phyloP scores from a whole-genome alignment of 2,113 vertebrate genomes.

The Lipotes vexillifer region DNA sequence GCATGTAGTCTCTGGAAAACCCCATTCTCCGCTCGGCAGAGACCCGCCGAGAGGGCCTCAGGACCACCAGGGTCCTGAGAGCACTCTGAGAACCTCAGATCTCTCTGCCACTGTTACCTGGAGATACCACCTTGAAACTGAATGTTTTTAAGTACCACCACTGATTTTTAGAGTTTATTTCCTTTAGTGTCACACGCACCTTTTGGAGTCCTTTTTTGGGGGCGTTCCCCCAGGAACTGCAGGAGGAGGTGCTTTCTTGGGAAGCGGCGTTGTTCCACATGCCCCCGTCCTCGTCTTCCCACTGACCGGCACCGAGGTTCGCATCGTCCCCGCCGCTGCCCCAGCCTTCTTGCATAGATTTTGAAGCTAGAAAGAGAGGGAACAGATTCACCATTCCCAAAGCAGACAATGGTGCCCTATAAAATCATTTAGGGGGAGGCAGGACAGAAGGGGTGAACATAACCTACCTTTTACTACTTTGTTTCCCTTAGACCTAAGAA shows the following conservation, averaged over 20 bases:
- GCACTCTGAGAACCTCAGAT: background rate
- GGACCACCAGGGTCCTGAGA: background rate
- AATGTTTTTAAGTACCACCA: background rate
- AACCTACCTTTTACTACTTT: background rate
- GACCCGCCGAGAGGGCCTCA: background rate
- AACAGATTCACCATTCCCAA: background rate
- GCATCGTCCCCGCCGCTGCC: conserved; percentile 92
- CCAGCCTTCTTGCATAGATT: conserved; percentile 99
- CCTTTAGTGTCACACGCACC: conserved; percentile 72
- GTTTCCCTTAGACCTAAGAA: background rate
- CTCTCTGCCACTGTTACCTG: rapidly evolving
- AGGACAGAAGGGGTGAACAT: too few relatives aligned
- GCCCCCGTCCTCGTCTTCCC: conserved; percentile 95
- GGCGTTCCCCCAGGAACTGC: conserved; percentile 93
- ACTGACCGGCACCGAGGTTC: conserved; percentile 87
- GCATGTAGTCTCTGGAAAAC: rapidly evolving
- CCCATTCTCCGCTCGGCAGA: rapidly evolving
- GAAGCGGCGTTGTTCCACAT: conserved; percentile 95
- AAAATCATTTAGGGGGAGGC: background rate
- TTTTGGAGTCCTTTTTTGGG: conserved; percentile 93
- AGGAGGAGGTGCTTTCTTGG: conserved; percentile 93
- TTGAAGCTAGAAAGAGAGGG: conserved; percentile 86
- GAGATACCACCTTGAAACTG: background rate
- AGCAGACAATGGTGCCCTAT: rapidly evolving
- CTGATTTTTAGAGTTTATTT: too few relatives aligned